These are phyloP conservation scores for Cephus sareptanus DNA, from an alignment of 2,888 invertebrate species.

Conservation along the genomic window DNA sequence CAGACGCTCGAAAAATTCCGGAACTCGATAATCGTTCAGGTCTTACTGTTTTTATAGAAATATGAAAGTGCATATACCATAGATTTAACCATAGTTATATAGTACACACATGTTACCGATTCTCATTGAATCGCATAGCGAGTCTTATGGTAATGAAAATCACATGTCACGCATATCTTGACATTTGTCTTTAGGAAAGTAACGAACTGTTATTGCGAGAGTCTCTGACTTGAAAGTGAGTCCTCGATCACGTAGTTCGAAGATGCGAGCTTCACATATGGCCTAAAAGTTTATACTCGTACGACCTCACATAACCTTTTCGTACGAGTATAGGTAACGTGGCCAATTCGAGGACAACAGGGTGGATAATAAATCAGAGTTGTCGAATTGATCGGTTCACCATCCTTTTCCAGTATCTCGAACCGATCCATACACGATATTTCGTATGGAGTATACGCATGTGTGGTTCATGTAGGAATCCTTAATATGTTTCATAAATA, in stretches of 20 bases:
- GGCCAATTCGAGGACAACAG: background rate
- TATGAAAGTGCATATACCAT: background rate
- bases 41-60: background rate
- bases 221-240: conserved; percentile 49
- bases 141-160: conserved; percentile 30
- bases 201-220: background rate
- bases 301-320: background rate
- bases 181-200: conserved; percentile 19
- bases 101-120: background rate
- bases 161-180: conserved; percentile 30
- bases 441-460: background rate
- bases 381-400: background rate
- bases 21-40: background rate
- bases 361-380: background rate
- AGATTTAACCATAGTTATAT: background rate
- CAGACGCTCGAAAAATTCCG: background rate
- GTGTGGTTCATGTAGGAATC: background rate
- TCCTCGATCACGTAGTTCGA: conserved; percentile 53
- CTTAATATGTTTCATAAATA: background rate
- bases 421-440: background rate
- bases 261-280: conserved; percentile 10
- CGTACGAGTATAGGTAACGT: background rate
- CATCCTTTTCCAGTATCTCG: background rate
- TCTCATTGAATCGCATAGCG: background rate
- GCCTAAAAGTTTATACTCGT: conserved; percentile 1